phyloP scores from a whole-genome alignment of 1,140 invertebrate species.

The Drosophila kohkoa region DNA sequence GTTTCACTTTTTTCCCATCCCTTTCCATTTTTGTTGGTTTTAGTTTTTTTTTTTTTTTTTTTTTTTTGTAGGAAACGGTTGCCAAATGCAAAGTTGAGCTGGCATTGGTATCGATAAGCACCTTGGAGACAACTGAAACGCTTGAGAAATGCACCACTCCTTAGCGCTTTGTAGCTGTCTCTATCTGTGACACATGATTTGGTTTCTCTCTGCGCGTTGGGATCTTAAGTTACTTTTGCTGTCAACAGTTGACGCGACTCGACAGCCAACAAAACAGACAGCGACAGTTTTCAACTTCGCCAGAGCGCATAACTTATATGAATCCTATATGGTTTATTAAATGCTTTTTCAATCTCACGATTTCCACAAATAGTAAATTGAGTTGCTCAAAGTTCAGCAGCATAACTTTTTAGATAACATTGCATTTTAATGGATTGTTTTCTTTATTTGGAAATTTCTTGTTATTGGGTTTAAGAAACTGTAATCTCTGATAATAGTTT shows the following conservation, averaged over 20 bases:
- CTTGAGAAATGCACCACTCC: constrained; percentile 24
- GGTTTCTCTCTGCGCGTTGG: constrained; percentile 12
- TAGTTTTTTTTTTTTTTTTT: not conserved
- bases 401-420: not conserved
- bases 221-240: constrained; percentile 57
- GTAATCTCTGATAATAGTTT: no score
- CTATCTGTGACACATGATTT: constrained; percentile 32
- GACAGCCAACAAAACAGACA: not conserved
- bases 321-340: constrained; percentile 1
- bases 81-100: constrained; percentile 29
- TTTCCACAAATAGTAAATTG: not conserved
- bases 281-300: not conserved
- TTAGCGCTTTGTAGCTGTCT: constrained; percentile 11
- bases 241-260: constrained; percentile 36
- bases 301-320: not conserved
- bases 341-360: not conserved
- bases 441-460: not conserved
- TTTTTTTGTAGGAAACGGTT: constrained; percentile 7
- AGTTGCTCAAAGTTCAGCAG: not conserved
- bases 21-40: constrained; percentile 3
- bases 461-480: not conserved
- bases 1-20: constrained; percentile 42
- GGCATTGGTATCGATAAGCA: constrained; percentile 54
- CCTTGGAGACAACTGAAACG: constrained; percentile 32
- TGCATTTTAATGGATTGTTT: not conserved